Percentiles rank a stretch among this genome's conserved stretches.
Conservation (phyloP, 1,140 invertebrate genomes). For the Delia radicum region DNA sequence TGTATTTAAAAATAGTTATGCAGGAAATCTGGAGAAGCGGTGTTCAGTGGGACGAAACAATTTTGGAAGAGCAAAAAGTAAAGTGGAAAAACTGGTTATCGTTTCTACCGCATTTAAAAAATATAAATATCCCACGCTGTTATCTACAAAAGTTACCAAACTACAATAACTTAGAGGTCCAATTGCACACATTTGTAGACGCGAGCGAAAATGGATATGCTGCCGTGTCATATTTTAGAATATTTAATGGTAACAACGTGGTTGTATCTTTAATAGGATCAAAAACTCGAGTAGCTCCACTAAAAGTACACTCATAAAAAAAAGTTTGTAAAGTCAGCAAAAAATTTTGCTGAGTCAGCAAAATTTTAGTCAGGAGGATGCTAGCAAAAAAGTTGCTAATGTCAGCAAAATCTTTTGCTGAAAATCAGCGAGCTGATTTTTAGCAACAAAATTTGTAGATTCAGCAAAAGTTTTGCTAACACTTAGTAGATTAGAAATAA, state of each 20-base stretch:
- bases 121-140: background rate
- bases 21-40: constrained; percentile 48
- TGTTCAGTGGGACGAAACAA: constrained; percentile 48
- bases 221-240: background rate
- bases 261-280: background rate
- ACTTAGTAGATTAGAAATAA: too few relatives aligned
- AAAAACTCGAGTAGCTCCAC: background rate
- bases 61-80: constrained; percentile 4
- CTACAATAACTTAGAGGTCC: background rate
- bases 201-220: too few relatives aligned
- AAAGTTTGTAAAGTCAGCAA: too few relatives aligned
- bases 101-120: background rate
- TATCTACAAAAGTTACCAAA: background rate
- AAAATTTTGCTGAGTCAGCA: too few relatives aligned
- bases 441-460: too few relatives aligned
- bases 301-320: too few relatives aligned
- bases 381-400: too few relatives aligned
- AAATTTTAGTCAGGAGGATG: too few relatives aligned
- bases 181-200: background rate
- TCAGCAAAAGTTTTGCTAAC: too few relatives aligned
- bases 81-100: background rate
- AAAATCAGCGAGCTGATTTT: too few relatives aligned
- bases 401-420: too few relatives aligned
- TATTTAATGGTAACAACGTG: background rate
- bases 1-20: constrained; percentile 50